Evolutionary conservation across 2,797 vertebrate genomes (phyloP), one percentile per base, ranked within the genome.

Genomic region (Onychomys torridus): DNA sequence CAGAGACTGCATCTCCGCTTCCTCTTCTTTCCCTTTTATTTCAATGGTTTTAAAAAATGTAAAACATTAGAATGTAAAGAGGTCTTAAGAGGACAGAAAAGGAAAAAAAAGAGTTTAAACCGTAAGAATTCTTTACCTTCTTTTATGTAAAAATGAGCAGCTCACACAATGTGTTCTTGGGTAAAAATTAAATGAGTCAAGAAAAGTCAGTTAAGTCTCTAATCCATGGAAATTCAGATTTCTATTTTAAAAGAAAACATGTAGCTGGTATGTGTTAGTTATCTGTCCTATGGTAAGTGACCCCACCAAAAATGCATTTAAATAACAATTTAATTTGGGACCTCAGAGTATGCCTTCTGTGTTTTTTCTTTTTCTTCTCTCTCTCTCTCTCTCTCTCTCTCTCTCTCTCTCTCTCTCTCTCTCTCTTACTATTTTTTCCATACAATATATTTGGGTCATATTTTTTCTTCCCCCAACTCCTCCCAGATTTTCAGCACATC

Each of bases 61-160:
- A 61, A 84, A 78, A 43, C 21, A 17, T 52, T 61, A 82, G 97
- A 87, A 95, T 46, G 27, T 52, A 94, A 87, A 87, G 40, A 16
- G 11, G 34, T 43, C 3, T 46, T 76, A 73, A 43, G 63, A 78
- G 43, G 32, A 27, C 49, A 65, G 93, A 90, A 95, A 95, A 95
- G 21, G 46, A 94, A 96, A 96, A 96, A 96, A 61, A 7, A 55
- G 91, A 82, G 95, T 78, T 97, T 81, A 95, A 97, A 81, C 16
- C 86, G 34, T 63, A 83, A 23, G 91, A 78, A n/a, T 13, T 71
- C 69, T 76, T 55, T 61, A 19, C 13, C 40, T 29, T 90, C 75
- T 87, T 86, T 75, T 32, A 67, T 71, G 52, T 46, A 76, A 85
- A 77, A 29, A 69, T 16, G 61, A 84, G 43, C 40, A 4, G 59